Evolutionary conservation across 1,140 invertebrate species (phyloP), one percentile per base, ranked within the genome.

Genomic region (Micrasema minimum): DNA sequence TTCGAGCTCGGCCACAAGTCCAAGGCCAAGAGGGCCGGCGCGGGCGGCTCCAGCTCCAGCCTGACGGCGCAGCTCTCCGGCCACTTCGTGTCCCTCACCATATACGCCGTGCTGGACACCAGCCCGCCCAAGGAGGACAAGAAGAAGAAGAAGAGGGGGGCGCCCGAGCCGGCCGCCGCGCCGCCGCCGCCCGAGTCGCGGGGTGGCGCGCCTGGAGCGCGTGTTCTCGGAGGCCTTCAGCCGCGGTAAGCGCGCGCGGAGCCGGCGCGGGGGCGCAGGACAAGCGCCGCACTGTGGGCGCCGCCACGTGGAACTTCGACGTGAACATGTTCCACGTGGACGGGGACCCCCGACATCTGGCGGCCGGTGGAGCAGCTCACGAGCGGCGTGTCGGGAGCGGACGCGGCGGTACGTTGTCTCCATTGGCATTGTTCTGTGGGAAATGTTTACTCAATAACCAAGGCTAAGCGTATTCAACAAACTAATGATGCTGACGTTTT

Each of bases 331-430:
- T 92, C 70, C 87, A 85, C 16, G 87, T 86, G 46, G 90, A 90
- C 89, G 53, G 86, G 87, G 2, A 92, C 90, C n/a, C 90, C 90
- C 9, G 91, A 93, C 78, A 85, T 92, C 76, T 93, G 91, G 91
- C 86, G 89, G 76, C 88, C 87, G 14, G 83, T 92, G 45, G 89
- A 89, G 81, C 88, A 90, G 45, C 91, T 92, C 43, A 85, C 87
- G 2, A 90, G 88, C 76, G 89, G 89, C 16, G 82, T 90, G 65
- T 80, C 84, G 14, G 84, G 87, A 41, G 78, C 86, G n/a, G 86
- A 88, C 65, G 84, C 87, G 7, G 80, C 84, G 73, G 90, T 90
- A 83, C 12, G 66, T 31, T 31, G 3, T 4, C 7, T 31, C 26
- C 26, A 31, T 31, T 31, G 26, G 2, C 26, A 31, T 31, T n/a